Evolutionary conservation across 2,888 invertebrate species (phyloP).

Genomic region (Schizaphis graminum): DNA sequence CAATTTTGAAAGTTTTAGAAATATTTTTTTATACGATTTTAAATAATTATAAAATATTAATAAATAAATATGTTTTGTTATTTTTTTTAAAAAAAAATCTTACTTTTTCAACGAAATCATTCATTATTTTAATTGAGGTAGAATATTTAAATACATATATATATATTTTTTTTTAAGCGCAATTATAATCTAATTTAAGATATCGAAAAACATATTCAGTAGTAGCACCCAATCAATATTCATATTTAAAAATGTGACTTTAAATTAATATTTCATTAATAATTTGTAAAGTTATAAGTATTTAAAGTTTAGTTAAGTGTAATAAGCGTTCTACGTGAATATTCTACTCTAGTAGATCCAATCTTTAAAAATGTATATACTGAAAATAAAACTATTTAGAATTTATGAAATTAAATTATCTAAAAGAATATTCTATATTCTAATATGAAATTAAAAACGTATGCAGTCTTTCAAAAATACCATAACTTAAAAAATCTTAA

Average conservation of each 20-base stretch:
- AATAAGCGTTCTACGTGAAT: neutral
- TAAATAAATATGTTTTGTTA: neutral
- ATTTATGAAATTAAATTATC: neutral
- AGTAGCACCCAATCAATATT: too few species aligned
- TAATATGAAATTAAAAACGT: neutral
- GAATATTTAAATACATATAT: neutral
- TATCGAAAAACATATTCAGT: too few species aligned
- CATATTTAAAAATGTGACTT: neutral
- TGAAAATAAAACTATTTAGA: neutral
- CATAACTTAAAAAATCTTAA: neutral
- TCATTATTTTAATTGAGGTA: neutral
- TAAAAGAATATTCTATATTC: neutral
- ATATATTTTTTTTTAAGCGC: too few species aligned
- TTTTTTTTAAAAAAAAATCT: neutral
- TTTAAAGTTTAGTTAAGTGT: neutral
- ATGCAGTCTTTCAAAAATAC: neutral
- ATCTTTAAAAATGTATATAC: neutral
- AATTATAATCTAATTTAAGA: too few species aligned
- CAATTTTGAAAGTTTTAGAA: neutral
- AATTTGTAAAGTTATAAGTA: neutral
- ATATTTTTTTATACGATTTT: neutral
- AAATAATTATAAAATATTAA: neutral
- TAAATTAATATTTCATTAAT: neutral
- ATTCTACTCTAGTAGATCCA: neutral
- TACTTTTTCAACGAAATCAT: neutral